phyloP scores from a whole-genome alignment of 2,797 vertebrate species.

The Lates japonicus region DNA sequence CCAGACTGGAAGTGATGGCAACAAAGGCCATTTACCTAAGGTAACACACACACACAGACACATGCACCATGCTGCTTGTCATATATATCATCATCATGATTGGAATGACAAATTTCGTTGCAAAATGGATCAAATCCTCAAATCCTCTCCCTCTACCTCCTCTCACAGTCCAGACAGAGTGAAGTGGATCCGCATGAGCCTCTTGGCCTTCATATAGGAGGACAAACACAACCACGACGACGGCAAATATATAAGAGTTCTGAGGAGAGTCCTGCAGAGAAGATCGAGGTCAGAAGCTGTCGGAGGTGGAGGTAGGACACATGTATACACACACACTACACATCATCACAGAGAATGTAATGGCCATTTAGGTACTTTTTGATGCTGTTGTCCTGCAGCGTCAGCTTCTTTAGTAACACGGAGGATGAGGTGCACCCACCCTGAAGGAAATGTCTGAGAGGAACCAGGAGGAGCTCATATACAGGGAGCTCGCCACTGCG shows the following conservation, averaged over 20 bases:
- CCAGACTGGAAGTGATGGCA: constrained; percentile 98
- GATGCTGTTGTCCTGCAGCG: constrained; percentile 81
- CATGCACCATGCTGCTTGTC: constrained; percentile 23
- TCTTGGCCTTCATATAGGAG: constrained; percentile 97
- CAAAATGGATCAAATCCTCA: not conserved
- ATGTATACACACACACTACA: not conserved
- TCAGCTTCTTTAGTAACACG: constrained; percentile 97
- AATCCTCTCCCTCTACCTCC: not conserved
- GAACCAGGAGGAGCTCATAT: constrained; percentile 97
- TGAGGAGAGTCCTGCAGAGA: constrained; percentile 99
- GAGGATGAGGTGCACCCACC: constrained; percentile 99
- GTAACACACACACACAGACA: constrained; percentile 80
- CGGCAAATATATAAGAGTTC: constrained; percentile 98
- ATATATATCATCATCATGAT: not conserved
- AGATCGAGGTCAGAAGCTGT: constrained; percentile 99
- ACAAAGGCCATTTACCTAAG: constrained; percentile 95
- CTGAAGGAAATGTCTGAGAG: constrained; percentile 98
- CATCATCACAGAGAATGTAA: too few relatives aligned
- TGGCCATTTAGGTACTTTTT: not conserved
- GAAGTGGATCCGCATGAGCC: constrained; percentile 90
- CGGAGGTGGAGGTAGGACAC: constrained; percentile 94
- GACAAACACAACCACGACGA: constrained; percentile 99
- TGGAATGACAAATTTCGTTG: not conserved
- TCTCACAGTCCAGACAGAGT: constrained; percentile 95
- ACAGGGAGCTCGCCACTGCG: constrained; percentile 94